Evolutionary conservation across 2,888 invertebrate species (phyloP), one percentile per base, ranked within the genome.

Genomic region (Pseudococcus longispinus): DNA sequence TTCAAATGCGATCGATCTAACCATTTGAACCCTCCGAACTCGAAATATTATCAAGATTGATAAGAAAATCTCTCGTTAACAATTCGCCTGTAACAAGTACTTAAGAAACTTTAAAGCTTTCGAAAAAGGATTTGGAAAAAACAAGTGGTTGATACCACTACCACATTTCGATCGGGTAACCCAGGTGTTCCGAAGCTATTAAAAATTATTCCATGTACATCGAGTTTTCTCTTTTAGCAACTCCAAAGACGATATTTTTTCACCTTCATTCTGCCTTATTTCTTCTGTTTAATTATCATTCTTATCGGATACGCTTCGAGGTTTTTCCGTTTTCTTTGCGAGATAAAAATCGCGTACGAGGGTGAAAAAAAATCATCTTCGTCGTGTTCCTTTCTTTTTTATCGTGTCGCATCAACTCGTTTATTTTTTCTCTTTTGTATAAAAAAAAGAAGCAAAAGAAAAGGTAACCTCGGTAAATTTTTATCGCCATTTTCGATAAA

Each of bases 171-270:
- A 9, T 37, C 37, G 37, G 29, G 70, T 60, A 60, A 60, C 20
- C 55, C 29, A 70, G 70, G 70, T 70, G 32, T 70, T 70, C 5
- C 15, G 15, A 29, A 70, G 70, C 29, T 70, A 70, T 70, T 70
- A 29, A 70, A 70, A 70, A 70, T 70, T 70, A 70, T 70, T 70
- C 70, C 70, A 70, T 70, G 70, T 70, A 29, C 70, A 29, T 70
- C 70, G 70, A 70, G 70, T 70, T 70, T 29, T 29, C 70, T 18
- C 70, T 70, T 29, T 70, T 29, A 18, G 4, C 1, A 70, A 29
- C 18, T 29, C 29, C 18, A 26, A 8, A 26, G 26, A n/a, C 15
- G 37, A 37, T 37, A 20, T 70, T 70, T 70, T 70, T 70, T 70
- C 26, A 29, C 29, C 29, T 70, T 18, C 70, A 18, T 70, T 70